These are phyloP conservation scores for Cecropterus lyciades DNA, from an alignment of 1,140 invertebrate genomes.

Conservation along the genomic window DNA sequence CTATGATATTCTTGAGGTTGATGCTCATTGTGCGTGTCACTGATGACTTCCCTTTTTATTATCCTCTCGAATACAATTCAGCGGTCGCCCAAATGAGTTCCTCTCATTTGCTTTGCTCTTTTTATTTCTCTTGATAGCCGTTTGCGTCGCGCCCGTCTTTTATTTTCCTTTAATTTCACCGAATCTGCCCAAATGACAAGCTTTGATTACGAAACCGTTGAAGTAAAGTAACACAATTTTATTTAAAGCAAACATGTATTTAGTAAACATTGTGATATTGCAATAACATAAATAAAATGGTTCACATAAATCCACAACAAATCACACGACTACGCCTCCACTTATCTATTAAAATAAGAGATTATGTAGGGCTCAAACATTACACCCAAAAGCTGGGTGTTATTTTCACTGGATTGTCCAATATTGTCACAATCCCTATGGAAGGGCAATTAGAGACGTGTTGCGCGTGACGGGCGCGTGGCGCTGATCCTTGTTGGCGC, in stretches of 20 bases:
- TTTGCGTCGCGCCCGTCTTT: constrained; percentile 76
- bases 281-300: background rate
- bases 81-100: constrained; percentile 78
- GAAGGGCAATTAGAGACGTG: constrained; percentile 80
- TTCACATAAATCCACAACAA: constrained; percentile 54
- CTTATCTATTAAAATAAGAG: constrained; percentile 84
- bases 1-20: constrained; percentile 84
- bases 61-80: constrained; percentile 83
- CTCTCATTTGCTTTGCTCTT: constrained; percentile 80
- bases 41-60: constrained; percentile 83
- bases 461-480: constrained; percentile 75
- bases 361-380: constrained; percentile 73
- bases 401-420: constrained; percentile 82
- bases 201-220: constrained; percentile 21
- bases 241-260: constrained; percentile 7
- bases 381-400: constrained; percentile 68
- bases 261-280: background rate
- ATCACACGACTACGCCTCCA: constrained; percentile 75
- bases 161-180: constrained; percentile 75
- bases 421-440: constrained; percentile 79
- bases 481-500: constrained; percentile 45
- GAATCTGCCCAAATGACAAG: constrained; percentile 43
- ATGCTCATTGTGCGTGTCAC: constrained; percentile 84
- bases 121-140: constrained; percentile 81
- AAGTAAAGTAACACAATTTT: constrained; percentile 4